Percentiles rank a stretch among this genome's conserved stretches.
phyloP scores from a whole-genome alignment of 2,888 invertebrate genomes.

The Carcina quercana region DNA sequence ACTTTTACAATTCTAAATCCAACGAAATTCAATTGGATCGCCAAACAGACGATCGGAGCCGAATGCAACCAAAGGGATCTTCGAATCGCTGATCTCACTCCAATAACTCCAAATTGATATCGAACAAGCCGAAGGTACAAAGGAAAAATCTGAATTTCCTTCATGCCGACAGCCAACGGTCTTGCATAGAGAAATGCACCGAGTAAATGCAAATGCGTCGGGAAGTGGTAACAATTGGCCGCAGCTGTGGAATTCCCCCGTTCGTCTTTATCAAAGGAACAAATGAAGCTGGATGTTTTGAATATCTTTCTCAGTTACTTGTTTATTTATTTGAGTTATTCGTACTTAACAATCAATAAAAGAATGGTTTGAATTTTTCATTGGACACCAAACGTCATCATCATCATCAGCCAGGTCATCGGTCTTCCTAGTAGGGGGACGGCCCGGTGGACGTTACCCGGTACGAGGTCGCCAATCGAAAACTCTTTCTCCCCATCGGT shows the following conservation, averaged over 20 bases:
- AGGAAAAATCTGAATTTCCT: constrained; percentile 22
- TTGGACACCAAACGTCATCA: too few species aligned
- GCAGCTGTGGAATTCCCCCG: constrained; percentile 47
- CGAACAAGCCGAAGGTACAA: constrained; percentile 5
- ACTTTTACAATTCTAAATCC: neutral
- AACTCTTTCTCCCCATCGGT: too few species aligned
- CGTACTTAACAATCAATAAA: too few species aligned
- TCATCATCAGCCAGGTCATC: too few species aligned
- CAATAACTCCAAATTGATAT: constrained; percentile 7
- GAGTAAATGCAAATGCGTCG: constrained; percentile 35
- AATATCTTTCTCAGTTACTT: too few species aligned
- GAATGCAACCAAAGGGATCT: neutral
- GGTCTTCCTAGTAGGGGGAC: too few species aligned
- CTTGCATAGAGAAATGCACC: constrained; percentile 44
- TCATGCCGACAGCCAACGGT: constrained; percentile 33
- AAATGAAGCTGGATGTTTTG: too few species aligned
- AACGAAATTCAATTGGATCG: too few species aligned
- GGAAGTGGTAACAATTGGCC: constrained; percentile 47
- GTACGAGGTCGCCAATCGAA: too few species aligned
- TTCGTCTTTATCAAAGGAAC: constrained; percentile 51
- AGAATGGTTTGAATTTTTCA: too few species aligned
- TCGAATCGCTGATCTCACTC: constrained; percentile 2
- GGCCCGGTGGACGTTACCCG: too few species aligned
- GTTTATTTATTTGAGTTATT: too few species aligned
- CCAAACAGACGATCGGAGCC: neutral